phyloP scores from a whole-genome alignment of 2,888 invertebrate species.

The Apocheima hispidaria region DNA sequence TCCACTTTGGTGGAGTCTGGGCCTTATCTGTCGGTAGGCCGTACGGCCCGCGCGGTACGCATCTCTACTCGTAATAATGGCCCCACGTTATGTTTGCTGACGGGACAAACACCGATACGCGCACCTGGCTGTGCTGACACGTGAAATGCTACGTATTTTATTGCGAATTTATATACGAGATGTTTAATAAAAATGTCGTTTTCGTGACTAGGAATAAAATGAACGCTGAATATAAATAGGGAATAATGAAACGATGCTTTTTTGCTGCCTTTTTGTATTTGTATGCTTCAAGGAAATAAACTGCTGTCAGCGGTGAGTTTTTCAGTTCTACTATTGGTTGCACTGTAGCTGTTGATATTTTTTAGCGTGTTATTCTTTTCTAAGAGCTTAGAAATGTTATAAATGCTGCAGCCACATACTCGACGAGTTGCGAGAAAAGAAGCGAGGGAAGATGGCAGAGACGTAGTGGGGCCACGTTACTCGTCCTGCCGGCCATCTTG shows the following conservation, averaged over 20 bases:
- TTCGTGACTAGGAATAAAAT: constrained; percentile 49
- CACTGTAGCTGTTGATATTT: too few relatives aligned
- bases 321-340: too few relatives aligned
- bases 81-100: constrained; percentile 71
- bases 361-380: too few relatives aligned
- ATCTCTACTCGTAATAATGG: constrained; percentile 67
- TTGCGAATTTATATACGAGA: constrained; percentile 58
- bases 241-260: constrained; percentile 16
- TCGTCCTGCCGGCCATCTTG: too few relatives aligned
- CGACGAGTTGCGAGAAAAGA: too few relatives aligned
- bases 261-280: neutral
- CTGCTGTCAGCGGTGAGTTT: neutral
- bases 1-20: too few relatives aligned
- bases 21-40: too few relatives aligned
- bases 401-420: too few relatives aligned
- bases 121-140: constrained; percentile 74
- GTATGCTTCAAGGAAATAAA: neutral
- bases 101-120: constrained; percentile 71
- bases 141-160: constrained; percentile 60
- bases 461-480: too few relatives aligned
- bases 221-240: constrained; percentile 20
- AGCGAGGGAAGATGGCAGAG: too few relatives aligned
- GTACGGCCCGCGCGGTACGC: constrained; percentile 33
- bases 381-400: too few relatives aligned
- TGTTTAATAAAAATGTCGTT: constrained; percentile 61